phyloP scores from a whole-genome alignment of 1,140 invertebrate genomes.

The Drosophila aff. region DNA sequence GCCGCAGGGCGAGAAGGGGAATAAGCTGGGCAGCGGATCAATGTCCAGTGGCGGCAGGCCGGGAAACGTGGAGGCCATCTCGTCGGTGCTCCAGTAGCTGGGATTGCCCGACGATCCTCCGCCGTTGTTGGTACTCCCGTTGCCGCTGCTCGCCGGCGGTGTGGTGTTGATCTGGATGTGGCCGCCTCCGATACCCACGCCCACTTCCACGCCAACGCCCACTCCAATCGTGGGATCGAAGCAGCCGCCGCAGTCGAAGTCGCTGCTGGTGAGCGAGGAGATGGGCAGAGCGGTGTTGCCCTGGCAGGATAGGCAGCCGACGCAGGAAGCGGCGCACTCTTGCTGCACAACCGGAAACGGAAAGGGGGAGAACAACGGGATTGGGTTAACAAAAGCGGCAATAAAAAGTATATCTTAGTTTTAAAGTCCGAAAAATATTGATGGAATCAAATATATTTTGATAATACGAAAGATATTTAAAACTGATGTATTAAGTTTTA shows the following conservation, averaged over 20 bases:
- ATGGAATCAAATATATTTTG: neutral
- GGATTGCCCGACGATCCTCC: constrained; percentile 22
- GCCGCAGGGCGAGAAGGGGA: constrained; percentile 90
- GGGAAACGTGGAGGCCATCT: constrained; percentile 91
- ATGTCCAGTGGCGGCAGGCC: constrained; percentile 91
- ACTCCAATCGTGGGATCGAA: constrained; percentile 81
- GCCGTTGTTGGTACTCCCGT: constrained; percentile 40
- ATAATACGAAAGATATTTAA: no score
- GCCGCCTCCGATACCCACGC: constrained; percentile 49
- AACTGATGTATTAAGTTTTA: neutral
- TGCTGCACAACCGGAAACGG: constrained; percentile 56
- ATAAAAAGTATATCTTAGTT: no score
- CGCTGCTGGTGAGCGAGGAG: constrained; percentile 77
- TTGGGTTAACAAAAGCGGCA: neutral
- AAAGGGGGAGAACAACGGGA: constrained; percentile 1
- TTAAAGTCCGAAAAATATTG: neutral
- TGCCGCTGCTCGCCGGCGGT: constrained; percentile 54
- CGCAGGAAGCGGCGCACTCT: constrained; percentile 84
- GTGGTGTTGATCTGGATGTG: constrained; percentile 68
- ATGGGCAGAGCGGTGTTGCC: constrained; percentile 80
- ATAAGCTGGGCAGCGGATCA: constrained; percentile 90
- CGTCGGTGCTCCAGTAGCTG: constrained; percentile 89
- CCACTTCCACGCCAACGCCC: constrained; percentile 57
- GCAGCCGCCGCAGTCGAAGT: constrained; percentile 84
- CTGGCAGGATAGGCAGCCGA: constrained; percentile 84